These are phyloP conservation scores for Nothobranchius kuhntae DNA, from an alignment of 2,113 vertebrate species.

Conservation along the genomic window DNA sequence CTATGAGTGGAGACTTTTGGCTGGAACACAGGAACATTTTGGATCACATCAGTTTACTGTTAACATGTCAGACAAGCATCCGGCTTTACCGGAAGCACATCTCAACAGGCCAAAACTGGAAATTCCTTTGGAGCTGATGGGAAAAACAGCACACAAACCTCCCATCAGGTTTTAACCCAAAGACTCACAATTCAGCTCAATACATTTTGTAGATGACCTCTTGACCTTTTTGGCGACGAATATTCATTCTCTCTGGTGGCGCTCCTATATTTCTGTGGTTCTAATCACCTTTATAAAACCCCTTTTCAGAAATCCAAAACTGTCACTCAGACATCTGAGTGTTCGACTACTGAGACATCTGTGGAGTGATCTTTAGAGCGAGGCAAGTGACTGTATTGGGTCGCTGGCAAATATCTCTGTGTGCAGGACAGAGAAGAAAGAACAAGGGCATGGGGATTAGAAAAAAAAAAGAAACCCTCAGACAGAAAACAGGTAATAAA, in stretches of 20 bases:
- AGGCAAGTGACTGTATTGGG: conserved; percentile 37
- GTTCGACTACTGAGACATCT: conserved; percentile 32
- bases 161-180: too few relatives aligned
- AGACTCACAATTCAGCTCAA: too few relatives aligned
- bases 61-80: too few relatives aligned
- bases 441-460: not conserved
- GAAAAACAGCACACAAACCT: too few relatives aligned
- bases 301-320: conserved; percentile 28
- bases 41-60: too few relatives aligned
- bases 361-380: conserved; percentile 37
- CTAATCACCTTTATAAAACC: conserved; percentile 3
- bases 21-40: too few relatives aligned
- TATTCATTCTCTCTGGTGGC: not conserved
- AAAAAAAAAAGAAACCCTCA: conserved; percentile 23
- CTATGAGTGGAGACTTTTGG: too few relatives aligned
- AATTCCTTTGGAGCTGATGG: too few relatives aligned
- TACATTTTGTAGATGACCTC: too few relatives aligned
- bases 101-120: too few relatives aligned
- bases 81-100: too few relatives aligned
- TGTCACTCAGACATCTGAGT: conserved; percentile 21
- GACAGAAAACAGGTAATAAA: conserved; percentile 59
- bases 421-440: conserved; percentile 17
- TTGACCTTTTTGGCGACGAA: too few relatives aligned
- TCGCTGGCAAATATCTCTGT: conserved; percentile 40
- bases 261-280: not conserved